Evolutionary conservation across 2,113 vertebrate species (phyloP).

Genomic region (Apaloderma vittatum): DNA sequence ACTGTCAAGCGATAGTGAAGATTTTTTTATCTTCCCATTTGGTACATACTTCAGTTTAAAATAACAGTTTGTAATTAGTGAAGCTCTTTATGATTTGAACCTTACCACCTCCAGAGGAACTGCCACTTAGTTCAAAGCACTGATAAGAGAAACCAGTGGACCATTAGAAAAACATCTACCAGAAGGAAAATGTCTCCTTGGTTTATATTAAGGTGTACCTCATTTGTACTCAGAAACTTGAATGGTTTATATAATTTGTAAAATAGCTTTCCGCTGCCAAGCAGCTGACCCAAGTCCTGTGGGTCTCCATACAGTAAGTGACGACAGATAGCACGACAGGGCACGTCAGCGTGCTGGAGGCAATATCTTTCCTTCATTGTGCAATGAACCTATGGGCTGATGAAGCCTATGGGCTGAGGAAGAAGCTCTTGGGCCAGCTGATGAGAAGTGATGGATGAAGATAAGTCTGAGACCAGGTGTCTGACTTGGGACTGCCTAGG

Average conservation of each 20-base stretch:
- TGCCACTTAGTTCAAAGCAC: background rate
- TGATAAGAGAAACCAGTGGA: background rate
- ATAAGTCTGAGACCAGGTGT: background rate
- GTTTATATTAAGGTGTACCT: background rate
- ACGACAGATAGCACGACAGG: slow-evolving; percentile 4
- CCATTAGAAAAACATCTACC: background rate
- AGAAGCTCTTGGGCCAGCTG: background rate
- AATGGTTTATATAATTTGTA: background rate
- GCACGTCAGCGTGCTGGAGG: background rate
- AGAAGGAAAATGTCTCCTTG: background rate
- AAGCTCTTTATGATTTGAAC: background rate
- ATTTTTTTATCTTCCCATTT: background rate
- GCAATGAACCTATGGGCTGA: background rate
- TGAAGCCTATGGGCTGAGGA: background rate
- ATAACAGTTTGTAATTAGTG: background rate
- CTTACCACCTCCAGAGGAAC: background rate
- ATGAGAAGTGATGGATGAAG: background rate
- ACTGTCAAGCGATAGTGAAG: background rate
- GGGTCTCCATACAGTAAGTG: background rate
- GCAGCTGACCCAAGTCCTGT: background rate
- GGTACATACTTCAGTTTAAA: background rate
- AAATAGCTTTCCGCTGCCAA: background rate
- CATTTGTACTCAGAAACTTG: background rate
- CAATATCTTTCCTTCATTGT: background rate
- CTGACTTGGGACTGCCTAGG: background rate